Conservation (phyloP, 2,888 invertebrate species). For the Drosophila meridiana region DNA sequence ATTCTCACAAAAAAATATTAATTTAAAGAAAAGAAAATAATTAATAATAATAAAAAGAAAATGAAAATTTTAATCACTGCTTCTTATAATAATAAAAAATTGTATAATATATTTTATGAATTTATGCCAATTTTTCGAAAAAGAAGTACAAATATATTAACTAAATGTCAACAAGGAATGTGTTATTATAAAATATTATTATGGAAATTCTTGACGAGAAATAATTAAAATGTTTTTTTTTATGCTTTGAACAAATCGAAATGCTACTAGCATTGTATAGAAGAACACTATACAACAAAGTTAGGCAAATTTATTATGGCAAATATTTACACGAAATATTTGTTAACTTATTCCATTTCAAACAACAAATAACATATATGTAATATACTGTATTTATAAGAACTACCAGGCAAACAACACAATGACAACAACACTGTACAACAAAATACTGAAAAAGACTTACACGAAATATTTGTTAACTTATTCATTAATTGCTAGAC, state of each 20-base stretch:
- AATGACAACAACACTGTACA: background rate
- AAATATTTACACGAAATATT: slow-evolving; percentile 50
- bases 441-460: slow-evolving; percentile 52
- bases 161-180: background rate
- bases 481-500: slow-evolving; percentile 36
- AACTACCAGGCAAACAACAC: background rate
- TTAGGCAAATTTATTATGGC: slow-evolving; percentile 33
- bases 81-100: background rate
- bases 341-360: background rate
- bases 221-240: background rate
- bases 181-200: background rate
- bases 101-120: background rate
- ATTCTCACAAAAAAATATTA: too few relatives aligned
- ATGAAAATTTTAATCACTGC: too few relatives aligned
- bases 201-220: slow-evolving; percentile 6
- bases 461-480: slow-evolving; percentile 50
- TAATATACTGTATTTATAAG: too few relatives aligned
- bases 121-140: background rate
- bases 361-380: too few relatives aligned
- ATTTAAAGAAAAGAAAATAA: too few relatives aligned
- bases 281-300: slow-evolving; percentile 11
- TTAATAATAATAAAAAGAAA: too few relatives aligned
- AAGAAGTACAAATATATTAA: background rate
- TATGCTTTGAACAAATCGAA: background rate
- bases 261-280: background rate